Percentiles rank a stretch among this genome's conserved stretches.
Evolutionary conservation across 1,140 invertebrate genomes (phyloP).

Genomic region (Ceratitis capitata): DNA sequence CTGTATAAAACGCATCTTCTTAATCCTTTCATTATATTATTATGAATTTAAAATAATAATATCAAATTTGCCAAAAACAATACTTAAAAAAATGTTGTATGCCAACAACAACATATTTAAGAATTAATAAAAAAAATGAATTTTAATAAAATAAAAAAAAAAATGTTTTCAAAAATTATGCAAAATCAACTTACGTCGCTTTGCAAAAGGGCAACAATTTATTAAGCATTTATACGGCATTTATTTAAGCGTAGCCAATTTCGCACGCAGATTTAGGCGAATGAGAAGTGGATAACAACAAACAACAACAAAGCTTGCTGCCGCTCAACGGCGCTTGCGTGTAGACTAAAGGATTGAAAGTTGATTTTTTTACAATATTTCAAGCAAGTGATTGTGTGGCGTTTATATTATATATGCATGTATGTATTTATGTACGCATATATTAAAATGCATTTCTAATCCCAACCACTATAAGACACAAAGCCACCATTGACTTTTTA

Average conservation of each 20-base stretch:
- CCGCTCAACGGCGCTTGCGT: neutral
- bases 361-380: neutral
- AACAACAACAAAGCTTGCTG: neutral
- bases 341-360: neutral
- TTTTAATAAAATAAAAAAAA: no score
- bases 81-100: no score
- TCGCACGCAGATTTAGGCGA: conserved; percentile 27
- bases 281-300: neutral
- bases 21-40: no score
- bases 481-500: neutral
- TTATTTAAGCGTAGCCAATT: conserved; percentile 32
- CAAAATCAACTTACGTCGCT: neutral
- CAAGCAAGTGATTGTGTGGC: no score
- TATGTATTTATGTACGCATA: no score
- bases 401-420: neutral
- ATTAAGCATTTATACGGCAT: conserved; percentile 32
- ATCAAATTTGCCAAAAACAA: no score
- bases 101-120: no score
- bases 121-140: neutral
- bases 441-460: conserved; percentile 11
- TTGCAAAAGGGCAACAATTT: conserved; percentile 10
- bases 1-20: no score
- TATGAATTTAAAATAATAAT: no score
- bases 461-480: neutral
- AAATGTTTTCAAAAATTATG: neutral